Percentiles rank a stretch among this genome's conserved stretches.
phyloP scores from a whole-genome alignment of 2,797 vertebrate species.

The Paguma larvata region DNA sequence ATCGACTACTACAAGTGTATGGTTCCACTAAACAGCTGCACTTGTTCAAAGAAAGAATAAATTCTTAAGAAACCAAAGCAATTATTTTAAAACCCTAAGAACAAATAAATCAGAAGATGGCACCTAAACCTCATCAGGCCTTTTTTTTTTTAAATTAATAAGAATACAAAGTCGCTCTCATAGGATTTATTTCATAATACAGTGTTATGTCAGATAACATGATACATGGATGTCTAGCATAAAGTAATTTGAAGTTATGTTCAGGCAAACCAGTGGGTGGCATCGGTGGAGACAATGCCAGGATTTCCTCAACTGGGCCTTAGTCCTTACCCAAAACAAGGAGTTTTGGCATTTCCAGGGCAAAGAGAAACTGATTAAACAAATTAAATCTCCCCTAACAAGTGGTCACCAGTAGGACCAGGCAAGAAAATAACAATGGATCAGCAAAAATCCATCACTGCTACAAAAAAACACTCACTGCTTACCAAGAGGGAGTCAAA shows the following conservation, averaged over 20 bases:
- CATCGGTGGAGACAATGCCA: not conserved
- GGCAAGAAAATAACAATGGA: conserved; percentile 23
- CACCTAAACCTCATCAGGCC: not conserved
- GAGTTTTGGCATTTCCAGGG: not conserved
- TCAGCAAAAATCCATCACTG: not conserved
- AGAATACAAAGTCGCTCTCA: not conserved
- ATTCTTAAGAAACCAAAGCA: conserved; percentile 1
- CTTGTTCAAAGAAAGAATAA: conserved; percentile 50
- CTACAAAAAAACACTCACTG: not conserved
- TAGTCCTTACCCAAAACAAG: not conserved
- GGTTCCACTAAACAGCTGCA: not conserved
- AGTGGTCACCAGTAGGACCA: not conserved
- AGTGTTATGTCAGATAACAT: not conserved
- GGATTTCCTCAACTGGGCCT: conserved; percentile 3
- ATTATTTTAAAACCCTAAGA: conserved; percentile 59
- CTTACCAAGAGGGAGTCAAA: not conserved
- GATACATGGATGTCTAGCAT: not conserved
- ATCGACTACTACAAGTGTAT: conserved; percentile 23
- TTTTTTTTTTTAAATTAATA: not conserved
- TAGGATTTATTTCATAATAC: conserved; percentile 25
- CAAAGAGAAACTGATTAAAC: not conserved
- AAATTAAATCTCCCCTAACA: conserved; percentile 37
- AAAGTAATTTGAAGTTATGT: conserved; percentile 33
- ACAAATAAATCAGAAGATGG: conserved; percentile 28
- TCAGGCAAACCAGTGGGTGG: not conserved